These are phyloP conservation scores for Boulengeromyrus knoepffleri DNA, from an alignment of 2,113 vertebrate genomes.

Conservation along the genomic window DNA sequence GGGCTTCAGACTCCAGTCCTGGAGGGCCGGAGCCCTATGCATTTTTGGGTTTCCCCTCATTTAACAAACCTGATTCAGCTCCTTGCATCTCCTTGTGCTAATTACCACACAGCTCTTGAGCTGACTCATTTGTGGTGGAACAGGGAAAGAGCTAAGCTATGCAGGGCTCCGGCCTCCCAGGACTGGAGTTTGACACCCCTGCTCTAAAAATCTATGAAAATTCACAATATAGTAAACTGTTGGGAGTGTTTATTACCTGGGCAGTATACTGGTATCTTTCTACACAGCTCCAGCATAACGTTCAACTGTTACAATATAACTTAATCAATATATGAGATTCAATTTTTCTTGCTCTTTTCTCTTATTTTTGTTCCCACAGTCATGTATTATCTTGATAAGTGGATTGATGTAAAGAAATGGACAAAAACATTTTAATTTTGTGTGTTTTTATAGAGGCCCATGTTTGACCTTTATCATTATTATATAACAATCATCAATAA, in stretches of 20 bases:
- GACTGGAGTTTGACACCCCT: too few relatives aligned
- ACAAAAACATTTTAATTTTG: not conserved
- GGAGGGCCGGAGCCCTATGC: too few relatives aligned
- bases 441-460: not conserved
- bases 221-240: not conserved
- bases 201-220: not conserved
- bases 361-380: not conserved
- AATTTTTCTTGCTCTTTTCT: not conserved
- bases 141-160: too few relatives aligned
- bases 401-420: not conserved
- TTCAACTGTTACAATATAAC: not conserved
- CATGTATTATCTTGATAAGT: not conserved
- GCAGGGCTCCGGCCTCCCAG: too few relatives aligned
- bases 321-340: not conserved
- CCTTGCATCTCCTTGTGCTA: too few relatives aligned
- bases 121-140: too few relatives aligned
- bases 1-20: too few relatives aligned
- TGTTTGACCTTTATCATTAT: not conserved
- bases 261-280: not conserved
- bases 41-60: too few relatives aligned
- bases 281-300: not conserved
- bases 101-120: too few relatives aligned
- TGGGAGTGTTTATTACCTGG: not conserved
- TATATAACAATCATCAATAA: not conserved
- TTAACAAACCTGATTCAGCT: too few relatives aligned